These are phyloP conservation scores for Sepiola atlantica DNA, from an alignment of 2,888 invertebrate genomes.

Conservation along the genomic window DNA sequence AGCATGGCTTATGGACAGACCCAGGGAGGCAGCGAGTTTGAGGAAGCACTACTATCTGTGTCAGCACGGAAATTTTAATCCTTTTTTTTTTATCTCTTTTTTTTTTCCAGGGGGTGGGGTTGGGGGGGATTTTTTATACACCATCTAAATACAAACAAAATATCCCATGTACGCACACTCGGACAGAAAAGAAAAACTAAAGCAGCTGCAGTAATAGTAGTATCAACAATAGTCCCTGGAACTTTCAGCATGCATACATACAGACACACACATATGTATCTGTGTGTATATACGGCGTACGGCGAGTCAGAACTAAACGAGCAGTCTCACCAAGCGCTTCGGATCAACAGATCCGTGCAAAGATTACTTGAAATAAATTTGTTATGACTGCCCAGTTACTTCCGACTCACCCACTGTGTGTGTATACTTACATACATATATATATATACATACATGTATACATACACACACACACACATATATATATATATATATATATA, in stretches of 20 bases:
- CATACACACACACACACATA: too few species aligned
- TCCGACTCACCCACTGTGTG: too few species aligned
- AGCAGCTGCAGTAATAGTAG: background rate
- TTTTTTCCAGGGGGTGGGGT: background rate
- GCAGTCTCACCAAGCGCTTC: background rate
- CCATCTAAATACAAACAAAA: constrained; percentile 33
- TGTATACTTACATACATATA: too few species aligned
- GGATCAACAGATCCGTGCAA: background rate
- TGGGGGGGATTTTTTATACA: background rate
- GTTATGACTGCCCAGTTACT: background rate
- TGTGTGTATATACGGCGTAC: too few species aligned
- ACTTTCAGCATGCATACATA: background rate
- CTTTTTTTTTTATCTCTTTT: background rate
- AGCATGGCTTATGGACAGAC: constrained; percentile 39
- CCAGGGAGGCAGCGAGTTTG: constrained; percentile 43
- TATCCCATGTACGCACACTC: background rate
- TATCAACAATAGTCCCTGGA: background rate
- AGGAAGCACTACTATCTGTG: constrained; percentile 32
- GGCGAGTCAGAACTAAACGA: background rate
- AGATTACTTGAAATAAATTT: background rate
- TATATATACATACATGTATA: too few species aligned
- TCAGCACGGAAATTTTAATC: background rate
- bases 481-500: too few species aligned
- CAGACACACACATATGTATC: background rate
- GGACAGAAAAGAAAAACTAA: background rate